phyloP scores from a whole-genome alignment of 2,113 vertebrate species.

The Salvelinus fontinalis region DNA sequence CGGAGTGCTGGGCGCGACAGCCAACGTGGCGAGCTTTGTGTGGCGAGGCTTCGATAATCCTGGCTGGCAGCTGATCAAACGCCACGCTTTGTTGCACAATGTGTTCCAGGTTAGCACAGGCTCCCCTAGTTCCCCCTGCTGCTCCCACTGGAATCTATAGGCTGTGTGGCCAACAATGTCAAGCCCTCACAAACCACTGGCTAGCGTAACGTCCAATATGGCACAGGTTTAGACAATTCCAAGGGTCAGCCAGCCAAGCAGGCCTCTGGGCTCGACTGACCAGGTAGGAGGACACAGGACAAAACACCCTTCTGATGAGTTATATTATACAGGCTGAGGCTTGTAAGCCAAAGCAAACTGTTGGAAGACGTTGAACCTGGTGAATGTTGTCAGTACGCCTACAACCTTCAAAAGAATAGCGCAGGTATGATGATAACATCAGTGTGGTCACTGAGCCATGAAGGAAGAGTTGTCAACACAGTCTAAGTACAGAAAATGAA shows the following conservation, averaged over 20 bases:
- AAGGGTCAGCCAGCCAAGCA: not conserved
- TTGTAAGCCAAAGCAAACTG: not conserved
- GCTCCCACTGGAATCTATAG: too few species aligned
- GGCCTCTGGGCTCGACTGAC: not conserved
- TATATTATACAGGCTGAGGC: too few species aligned
- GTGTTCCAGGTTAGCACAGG: not conserved
- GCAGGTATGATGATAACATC: not conserved
- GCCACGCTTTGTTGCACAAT: conserved; percentile 7
- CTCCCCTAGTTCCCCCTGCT: not conserved
- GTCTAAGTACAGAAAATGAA: too few species aligned
- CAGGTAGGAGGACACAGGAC: too few species aligned
- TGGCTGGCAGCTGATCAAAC: conserved; percentile 51
- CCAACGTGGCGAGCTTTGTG: conserved; percentile 19
- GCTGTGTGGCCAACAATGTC: too few species aligned
- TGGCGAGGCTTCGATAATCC: conserved; percentile 41
- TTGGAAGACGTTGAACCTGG: not conserved
- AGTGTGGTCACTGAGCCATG: not conserved
- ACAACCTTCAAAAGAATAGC: not conserved
- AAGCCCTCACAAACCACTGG: too few species aligned
- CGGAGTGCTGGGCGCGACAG: not conserved
- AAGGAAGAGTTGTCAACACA: not conserved
- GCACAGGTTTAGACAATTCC: not conserved
- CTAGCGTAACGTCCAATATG: not conserved
- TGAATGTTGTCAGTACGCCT: not conserved
- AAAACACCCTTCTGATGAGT: too few species aligned